Evolutionary conservation across 2,888 invertebrate genomes (phyloP).

Genomic region (Smittia sp.): DNA sequence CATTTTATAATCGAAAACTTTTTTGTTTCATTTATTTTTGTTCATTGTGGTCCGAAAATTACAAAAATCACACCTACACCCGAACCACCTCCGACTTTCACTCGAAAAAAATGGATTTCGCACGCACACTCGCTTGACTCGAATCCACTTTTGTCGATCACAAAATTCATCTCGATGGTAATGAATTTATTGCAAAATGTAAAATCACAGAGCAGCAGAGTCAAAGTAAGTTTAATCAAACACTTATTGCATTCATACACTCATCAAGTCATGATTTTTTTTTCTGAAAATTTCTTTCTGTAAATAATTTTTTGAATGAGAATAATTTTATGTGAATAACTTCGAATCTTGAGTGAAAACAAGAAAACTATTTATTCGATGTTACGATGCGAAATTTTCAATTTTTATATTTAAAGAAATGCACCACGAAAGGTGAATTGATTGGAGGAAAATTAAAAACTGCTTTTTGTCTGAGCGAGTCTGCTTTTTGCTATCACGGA

Average conservation of each 20-base stretch:
- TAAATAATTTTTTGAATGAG: conserved; percentile 24
- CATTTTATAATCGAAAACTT: conserved; percentile 11
- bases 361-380: neutral
- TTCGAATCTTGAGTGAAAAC: conserved; percentile 37
- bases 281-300: conserved; percentile 43
- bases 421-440: conserved; percentile 28
- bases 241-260: conserved; percentile 13
- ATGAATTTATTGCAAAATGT: conserved; percentile 27
- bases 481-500: too few relatives aligned
- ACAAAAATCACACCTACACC: conserved; percentile 9
- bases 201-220: conserved; percentile 30
- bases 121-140: neutral
- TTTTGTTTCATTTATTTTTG: conserved; percentile 27
- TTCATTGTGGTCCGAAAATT: conserved; percentile 15
- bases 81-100: neutral
- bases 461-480: too few relatives aligned
- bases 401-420: neutral
- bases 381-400: neutral
- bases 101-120: neutral
- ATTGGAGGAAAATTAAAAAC: neutral
- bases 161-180: conserved; percentile 22
- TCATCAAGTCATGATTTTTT: conserved; percentile 42
- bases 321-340: conserved; percentile 32
- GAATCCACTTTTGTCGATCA: neutral
- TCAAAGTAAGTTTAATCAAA: conserved; percentile 31